Evolutionary conservation across 2,888 invertebrate genomes (phyloP), one percentile per base, ranked within the genome.

Genomic region (Aspidiotus destructor): DNA sequence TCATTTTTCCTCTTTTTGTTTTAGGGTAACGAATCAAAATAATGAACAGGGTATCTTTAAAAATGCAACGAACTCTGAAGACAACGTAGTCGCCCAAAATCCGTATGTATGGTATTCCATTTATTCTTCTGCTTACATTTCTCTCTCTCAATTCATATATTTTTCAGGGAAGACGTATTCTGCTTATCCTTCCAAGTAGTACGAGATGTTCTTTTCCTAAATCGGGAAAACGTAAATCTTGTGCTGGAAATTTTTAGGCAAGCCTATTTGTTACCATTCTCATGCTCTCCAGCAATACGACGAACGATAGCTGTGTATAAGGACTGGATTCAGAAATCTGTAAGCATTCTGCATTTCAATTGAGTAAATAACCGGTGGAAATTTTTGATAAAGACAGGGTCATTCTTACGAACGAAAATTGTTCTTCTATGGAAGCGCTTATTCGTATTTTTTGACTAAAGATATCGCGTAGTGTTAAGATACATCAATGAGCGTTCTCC

Each of bases 231-330:
- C 77, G 87, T 97, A 8, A 93, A 97, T 80, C 91, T 97, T 76
- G 86, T 96, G 41, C 91, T 96, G 75, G 97, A 97, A 79, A 84
- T 96, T 69, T 89, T 94, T 76, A 84, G 96, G 41, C 94, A 96
- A 79, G 93, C 94, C 44, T 92, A 96, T 79, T 81, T 95, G 61
- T 80, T 96, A 74, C 90, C 92, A 72, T 94, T 95, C 77, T 83
- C 85, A 3, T 92, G 94, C 77, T 89, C 92, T 13, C 86, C 87
- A 71, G 92, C 95, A 7, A 88, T 92, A 71, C 81, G 92, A 60
- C 86, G 90, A 74, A 92, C 94, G 55, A 92, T 97, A 73, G 86
- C 88, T 57, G 88, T 95, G 6, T 97, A 97, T 77, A 90, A 92
- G 77, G 95, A 97, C 78, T 91, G 97, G 88, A 94, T 97, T 80